Evolutionary conservation across 2,888 invertebrate species (phyloP).

Genomic region (Drepana falcataria): DNA sequence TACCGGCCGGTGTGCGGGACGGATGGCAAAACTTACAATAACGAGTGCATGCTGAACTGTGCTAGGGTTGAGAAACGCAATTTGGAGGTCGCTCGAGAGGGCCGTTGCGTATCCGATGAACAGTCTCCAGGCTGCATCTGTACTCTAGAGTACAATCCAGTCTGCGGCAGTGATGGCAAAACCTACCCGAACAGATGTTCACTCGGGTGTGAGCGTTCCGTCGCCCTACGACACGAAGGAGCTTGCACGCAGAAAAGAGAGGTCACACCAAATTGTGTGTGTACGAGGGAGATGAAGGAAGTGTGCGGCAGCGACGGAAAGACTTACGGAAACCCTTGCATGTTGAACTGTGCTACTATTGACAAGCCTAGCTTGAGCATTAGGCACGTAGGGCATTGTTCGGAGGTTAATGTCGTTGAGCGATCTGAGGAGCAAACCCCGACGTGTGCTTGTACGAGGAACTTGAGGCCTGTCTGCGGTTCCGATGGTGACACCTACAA

Average conservation of each 20-base stretch:
- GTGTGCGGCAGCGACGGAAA: constrained; percentile 38
- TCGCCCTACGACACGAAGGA: constrained; percentile 17
- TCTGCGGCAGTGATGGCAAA: constrained; percentile 36
- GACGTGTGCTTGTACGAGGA: constrained; percentile 18
- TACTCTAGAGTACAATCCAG: constrained; percentile 23
- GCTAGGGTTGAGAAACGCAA: constrained; percentile 19
- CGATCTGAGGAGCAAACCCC: not conserved
- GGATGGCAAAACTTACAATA: constrained; percentile 84
- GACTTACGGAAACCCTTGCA: constrained; percentile 35
- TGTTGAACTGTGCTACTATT: constrained; percentile 27
- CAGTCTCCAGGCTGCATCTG: constrained; percentile 19
- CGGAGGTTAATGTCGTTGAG: constrained; percentile 15
- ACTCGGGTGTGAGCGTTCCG: constrained; percentile 19
- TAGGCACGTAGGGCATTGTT: constrained; percentile 14
- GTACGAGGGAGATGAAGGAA: constrained; percentile 24
- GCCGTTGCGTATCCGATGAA: constrained; percentile 11
- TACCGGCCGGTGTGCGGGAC: constrained; percentile 82
- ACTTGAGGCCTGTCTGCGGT: constrained; percentile 36
- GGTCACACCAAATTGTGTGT: constrained; percentile 17
- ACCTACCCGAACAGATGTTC: constrained; percentile 38
- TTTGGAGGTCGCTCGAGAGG: constrained; percentile 11
- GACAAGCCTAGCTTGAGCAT: constrained; percentile 16
- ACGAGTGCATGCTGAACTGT: constrained; percentile 81
- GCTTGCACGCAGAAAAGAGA: constrained; percentile 14
- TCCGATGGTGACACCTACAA: constrained; percentile 75